Evolutionary conservation across 2,888 invertebrate genomes (phyloP).

Genomic region (Pterostichus madidus): DNA sequence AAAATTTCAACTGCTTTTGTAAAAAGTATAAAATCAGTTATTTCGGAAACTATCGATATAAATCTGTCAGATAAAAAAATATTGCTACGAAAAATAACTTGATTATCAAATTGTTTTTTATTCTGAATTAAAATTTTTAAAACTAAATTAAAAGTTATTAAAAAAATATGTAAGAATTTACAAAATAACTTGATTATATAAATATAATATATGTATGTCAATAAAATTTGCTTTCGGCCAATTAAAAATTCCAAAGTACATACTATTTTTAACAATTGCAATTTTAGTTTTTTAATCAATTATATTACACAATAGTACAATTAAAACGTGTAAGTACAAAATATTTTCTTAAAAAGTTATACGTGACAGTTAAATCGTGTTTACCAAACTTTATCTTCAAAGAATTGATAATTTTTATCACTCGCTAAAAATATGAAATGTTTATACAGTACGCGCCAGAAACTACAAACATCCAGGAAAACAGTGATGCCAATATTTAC

Average conservation of each 20-base stretch:
- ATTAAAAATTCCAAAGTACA: background rate
- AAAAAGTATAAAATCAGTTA: no score
- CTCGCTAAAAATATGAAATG: conserved; percentile 41
- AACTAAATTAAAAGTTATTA: no score
- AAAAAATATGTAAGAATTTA: background rate
- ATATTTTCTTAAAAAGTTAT: conserved; percentile 10
- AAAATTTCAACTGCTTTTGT: no score
- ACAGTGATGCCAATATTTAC: conserved; percentile 27
- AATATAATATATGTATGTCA: no score
- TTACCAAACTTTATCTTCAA: conserved; percentile 16
- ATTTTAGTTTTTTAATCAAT: conserved; percentile 39
- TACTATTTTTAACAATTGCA: background rate
- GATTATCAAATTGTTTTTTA: no score
- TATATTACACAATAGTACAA: conserved; percentile 24
- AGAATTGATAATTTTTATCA: conserved; percentile 35
- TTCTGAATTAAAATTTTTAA: no score
- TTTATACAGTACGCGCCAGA: conserved; percentile 15
- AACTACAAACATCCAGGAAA: conserved; percentile 8
- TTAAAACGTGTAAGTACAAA: conserved; percentile 21
- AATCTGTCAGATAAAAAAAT: no score
- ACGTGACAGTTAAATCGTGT: background rate
- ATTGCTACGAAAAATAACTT: no score
- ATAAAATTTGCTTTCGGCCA: no score
- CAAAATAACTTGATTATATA: no score
- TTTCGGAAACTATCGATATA: no score